These are phyloP conservation scores for Danaus plexippus DNA, from an alignment of 1,140 invertebrate genomes.

Conservation along the genomic window DNA sequence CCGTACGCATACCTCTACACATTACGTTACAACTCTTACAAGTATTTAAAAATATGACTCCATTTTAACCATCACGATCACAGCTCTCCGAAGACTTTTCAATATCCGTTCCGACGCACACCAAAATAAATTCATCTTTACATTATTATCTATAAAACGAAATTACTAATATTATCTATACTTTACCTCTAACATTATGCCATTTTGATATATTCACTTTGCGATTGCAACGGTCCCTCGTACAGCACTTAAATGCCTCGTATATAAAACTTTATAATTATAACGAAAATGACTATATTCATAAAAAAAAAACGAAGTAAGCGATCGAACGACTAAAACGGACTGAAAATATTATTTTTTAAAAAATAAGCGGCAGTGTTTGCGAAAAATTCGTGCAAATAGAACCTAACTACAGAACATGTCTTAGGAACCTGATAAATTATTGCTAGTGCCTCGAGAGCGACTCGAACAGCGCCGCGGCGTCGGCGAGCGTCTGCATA, in stretches of 20 bases:
- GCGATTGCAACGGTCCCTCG: slow-evolving; percentile 71
- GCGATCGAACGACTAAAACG: slow-evolving; percentile 52
- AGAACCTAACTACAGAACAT: slow-evolving; percentile 70
- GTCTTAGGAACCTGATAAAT: slow-evolving; percentile 72
- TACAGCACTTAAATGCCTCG: slow-evolving; percentile 68
- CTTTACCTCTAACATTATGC: slow-evolving; percentile 70
- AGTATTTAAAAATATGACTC: slow-evolving; percentile 70
- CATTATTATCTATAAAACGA: slow-evolving; percentile 67
- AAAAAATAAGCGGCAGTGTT: slow-evolving; percentile 67
- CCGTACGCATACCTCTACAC: slow-evolving; percentile 19
- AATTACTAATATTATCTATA: slow-evolving; percentile 70
- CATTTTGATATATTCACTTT: slow-evolving; percentile 70
- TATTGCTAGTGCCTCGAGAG: slow-evolving; percentile 68
- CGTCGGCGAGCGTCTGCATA: slow-evolving; percentile 38
- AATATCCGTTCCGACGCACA: slow-evolving; percentile 60
- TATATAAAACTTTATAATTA: slow-evolving; percentile 56
- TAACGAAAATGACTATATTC: slow-evolving; percentile 57
- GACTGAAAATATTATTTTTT: slow-evolving; percentile 40
- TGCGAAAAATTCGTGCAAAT: slow-evolving; percentile 68
- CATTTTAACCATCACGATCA: slow-evolving; percentile 69
- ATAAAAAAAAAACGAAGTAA: slow-evolving; percentile 42
- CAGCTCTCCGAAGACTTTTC: slow-evolving; percentile 68
- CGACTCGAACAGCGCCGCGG: slow-evolving; percentile 42
- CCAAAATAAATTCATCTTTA: slow-evolving; percentile 70
- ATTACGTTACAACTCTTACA: slow-evolving; percentile 66